Percentiles rank a stretch among this genome's conserved stretches.
These are phyloP conservation scores for Phoebastria nigripes DNA, from an alignment of 2,797 vertebrate species.

Conservation along the genomic window DNA sequence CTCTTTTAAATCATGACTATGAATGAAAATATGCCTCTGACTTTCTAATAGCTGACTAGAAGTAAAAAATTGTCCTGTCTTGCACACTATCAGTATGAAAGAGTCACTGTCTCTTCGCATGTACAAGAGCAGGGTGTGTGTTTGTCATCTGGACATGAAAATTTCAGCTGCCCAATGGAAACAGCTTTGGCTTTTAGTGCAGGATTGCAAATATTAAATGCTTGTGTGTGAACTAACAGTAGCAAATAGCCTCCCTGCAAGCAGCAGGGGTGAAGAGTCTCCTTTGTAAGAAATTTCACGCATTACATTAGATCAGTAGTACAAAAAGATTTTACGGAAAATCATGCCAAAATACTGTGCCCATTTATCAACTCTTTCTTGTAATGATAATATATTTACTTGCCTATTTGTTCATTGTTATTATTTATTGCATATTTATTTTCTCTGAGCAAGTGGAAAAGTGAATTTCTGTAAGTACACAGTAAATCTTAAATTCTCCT, in stretches of 20 bases:
- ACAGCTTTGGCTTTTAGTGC: not conserved
- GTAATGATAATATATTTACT: not conserved
- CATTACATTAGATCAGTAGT: not conserved
- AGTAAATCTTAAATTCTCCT: not conserved
- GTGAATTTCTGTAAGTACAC: not conserved
- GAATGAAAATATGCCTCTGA: not conserved
- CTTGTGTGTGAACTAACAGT: not conserved
- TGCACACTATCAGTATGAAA: not conserved
- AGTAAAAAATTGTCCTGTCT: not conserved
- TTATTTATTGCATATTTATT: not conserved
- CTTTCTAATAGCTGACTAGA: not conserved
- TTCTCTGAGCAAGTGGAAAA: not conserved
- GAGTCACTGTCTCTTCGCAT: rapidly evolving
- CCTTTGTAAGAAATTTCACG: not conserved
- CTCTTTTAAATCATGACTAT: not conserved
- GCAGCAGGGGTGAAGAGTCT: not conserved
- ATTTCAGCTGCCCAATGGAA: not conserved
- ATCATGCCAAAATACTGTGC: not conserved
- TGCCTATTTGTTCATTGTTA: not conserved
- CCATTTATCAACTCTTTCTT: not conserved
- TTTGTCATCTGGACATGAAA: not conserved
- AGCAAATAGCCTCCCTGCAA: not conserved
- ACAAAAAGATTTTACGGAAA: not conserved
- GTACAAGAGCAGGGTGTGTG: not conserved
- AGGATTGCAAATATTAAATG: not conserved